A percentile compares a stretch with the other conserved stretches of the same genome.
These are phyloP conservation scores for Oscheius myriophilus DNA, from an alignment of 2,888 invertebrate species.

Conservation along the genomic window DNA sequence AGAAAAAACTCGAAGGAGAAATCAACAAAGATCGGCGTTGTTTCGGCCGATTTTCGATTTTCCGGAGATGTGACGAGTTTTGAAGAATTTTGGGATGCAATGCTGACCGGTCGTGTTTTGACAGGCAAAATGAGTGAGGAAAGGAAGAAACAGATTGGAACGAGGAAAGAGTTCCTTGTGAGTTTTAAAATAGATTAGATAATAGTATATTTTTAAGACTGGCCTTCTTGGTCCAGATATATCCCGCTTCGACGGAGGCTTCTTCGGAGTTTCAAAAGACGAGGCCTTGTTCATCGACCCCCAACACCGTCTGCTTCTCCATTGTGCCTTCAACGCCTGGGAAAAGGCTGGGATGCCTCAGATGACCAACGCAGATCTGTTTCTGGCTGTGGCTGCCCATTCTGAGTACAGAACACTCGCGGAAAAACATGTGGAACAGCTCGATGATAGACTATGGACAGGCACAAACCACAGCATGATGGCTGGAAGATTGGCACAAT, in stretches of 20 bases:
- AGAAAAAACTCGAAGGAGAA: slow-evolving; percentile 4
- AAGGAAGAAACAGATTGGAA: slow-evolving; percentile 39
- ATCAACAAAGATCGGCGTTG: slow-evolving; percentile 12
- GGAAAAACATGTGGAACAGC: slow-evolving; percentile 36
- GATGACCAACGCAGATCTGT: slow-evolving; percentile 39
- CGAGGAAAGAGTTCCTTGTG: slow-evolving; percentile 17
- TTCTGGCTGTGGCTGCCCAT: slow-evolving; percentile 41
- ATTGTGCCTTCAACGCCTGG: slow-evolving; percentile 87
- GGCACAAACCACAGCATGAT: slow-evolving; percentile 48
- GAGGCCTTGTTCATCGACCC: slow-evolving; percentile 83
- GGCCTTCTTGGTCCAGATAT: slow-evolving; percentile 44
- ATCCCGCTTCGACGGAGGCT: slow-evolving; percentile 45
- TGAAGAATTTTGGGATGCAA: slow-evolving; percentile 45
- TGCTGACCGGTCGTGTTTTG: slow-evolving; percentile 38
- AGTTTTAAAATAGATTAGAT: slow-evolving; percentile 5
- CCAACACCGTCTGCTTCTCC: slow-evolving; percentile 84
- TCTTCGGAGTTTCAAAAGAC: slow-evolving; percentile 48
- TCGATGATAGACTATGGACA: slow-evolving; percentile 49
- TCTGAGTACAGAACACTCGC: slow-evolving; percentile 44
- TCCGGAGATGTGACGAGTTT: slow-evolving; percentile 27
- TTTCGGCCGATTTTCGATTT: slow-evolving; percentile 16
- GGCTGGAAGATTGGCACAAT: slow-evolving; percentile 43
- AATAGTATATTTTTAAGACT: slow-evolving; percentile 32
- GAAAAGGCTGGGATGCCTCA: slow-evolving; percentile 60
- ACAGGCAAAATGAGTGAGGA: slow-evolving; percentile 33